Evolutionary conservation across 2,113 vertebrate species (phyloP).

Genomic region (Suricata suricatta): DNA sequence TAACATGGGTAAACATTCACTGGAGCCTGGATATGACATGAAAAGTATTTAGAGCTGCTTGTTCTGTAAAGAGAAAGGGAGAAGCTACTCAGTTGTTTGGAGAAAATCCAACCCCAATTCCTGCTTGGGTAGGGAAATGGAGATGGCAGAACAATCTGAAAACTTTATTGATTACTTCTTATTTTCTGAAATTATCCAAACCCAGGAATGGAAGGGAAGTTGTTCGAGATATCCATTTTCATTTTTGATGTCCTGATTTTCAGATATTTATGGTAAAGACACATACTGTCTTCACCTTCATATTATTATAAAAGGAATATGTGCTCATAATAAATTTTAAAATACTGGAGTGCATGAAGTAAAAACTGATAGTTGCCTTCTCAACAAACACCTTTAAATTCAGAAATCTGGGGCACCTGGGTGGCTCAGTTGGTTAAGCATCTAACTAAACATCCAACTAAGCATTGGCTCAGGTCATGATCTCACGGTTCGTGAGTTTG

Average conservation of each 20-base stretch:
- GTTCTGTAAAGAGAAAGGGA: neutral
- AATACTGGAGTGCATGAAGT: neutral
- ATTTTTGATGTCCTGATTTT: neutral
- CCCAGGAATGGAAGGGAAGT: neutral
- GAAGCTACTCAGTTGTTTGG: neutral
- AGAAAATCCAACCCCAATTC: neutral
- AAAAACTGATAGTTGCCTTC: neutral
- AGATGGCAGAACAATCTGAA: neutral
- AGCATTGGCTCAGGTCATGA: no score
- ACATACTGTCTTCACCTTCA: neutral
- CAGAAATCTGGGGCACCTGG: no score
- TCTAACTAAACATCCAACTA: no score
- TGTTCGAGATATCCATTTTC: neutral
- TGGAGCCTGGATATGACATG: neutral
- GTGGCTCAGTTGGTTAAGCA: no score
- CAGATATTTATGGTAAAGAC: neutral
- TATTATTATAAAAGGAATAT: neutral
- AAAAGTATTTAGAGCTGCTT: neutral
- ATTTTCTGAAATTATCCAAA: neutral
- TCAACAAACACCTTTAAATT: neutral
- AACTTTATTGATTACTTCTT: neutral
- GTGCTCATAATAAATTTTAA: neutral
- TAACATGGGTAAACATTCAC: neutral
- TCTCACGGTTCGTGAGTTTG: no score
- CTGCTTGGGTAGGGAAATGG: neutral